Evolutionary conservation across 1,140 invertebrate species (phyloP), one percentile per base, ranked within the genome.

Genomic region (Caenorhabditis tropicalis): DNA sequence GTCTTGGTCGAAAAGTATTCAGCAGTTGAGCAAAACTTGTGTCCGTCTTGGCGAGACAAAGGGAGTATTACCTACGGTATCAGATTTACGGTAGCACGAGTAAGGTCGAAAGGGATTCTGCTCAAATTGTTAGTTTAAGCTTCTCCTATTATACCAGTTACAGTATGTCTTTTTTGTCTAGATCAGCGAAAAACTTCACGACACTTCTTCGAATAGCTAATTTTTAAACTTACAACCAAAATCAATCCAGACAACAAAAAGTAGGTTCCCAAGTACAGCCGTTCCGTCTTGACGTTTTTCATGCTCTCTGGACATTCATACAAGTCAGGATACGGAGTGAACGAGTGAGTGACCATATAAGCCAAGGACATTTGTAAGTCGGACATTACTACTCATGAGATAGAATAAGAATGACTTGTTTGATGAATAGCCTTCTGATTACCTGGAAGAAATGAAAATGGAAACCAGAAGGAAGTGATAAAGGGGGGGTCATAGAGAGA

Each of bases 331-430:
- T 74, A 74, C 36, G 43, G n/a, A n/a, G 65, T 74, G 29, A 74
- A 74, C 5, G 65, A 74, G 10, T 74, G 65, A 19, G 65, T 43
- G 2, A 74, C 6, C 33, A 43, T 43, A 21, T 74, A 74, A 0
- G 65, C 65, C 36, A 74, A 1, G n/a, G 65, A 74, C 65, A 74
- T 74, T 74, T 74, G 65, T 9, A 74, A 74, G 65, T 74, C 36
- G 2, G 33, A 43, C 65, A 74, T 74, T 2, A 43, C 36, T 12
- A 24, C 36, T 74, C 10, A 33, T 33, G 29, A 19, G 36, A 21
- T 19, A 74, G 33, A 43, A 46, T 9, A 6, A 58, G 24, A 1
- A 27, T 9, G 39, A 43, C 39, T 5, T 51, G 21, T 36, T 65
- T 33, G 58, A 65, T 65, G 58, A 65, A 65, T 65, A 65, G 58